These are phyloP conservation scores for Esox lucius DNA, from an alignment of 2,797 vertebrate genomes.

Conservation along the genomic window DNA sequence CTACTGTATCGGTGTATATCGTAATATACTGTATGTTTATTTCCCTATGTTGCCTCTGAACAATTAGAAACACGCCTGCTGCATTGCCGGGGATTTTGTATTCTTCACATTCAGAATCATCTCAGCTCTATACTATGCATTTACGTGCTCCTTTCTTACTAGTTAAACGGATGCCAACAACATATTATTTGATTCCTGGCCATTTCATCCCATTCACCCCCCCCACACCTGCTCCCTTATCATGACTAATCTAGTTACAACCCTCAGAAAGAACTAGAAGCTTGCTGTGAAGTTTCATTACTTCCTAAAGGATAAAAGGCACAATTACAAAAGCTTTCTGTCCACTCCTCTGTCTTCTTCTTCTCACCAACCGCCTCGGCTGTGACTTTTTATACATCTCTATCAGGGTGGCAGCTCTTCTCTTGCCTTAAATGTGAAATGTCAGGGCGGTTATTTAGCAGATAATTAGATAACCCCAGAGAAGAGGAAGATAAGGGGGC, in stretches of 20 bases:
- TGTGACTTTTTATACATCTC: slow-evolving; percentile 70
- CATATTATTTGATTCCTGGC: slow-evolving; percentile 2
- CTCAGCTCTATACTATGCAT: not conserved
- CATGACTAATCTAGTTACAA: slow-evolving; percentile 7
- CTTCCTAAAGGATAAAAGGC: slow-evolving; percentile 63
- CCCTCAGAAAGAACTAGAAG: not conserved
- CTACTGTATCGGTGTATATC: too few species aligned
- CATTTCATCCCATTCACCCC: not conserved
- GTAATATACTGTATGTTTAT: not conserved
- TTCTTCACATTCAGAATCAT: slow-evolving; percentile 2
- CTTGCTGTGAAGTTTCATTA: slow-evolving; percentile 51
- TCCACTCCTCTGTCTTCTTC: not conserved
- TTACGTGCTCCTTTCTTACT: not conserved
- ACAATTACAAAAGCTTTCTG: slow-evolving; percentile 60
- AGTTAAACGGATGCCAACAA: not conserved
- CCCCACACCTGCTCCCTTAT: not conserved
- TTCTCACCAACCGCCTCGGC: slow-evolving; percentile 16
- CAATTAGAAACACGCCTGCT: slow-evolving; percentile 18
- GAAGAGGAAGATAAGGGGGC: slow-evolving; percentile 15
- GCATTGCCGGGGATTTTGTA: not conserved
- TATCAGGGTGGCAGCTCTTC: slow-evolving; percentile 64
- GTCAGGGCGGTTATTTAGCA: slow-evolving; percentile 74
- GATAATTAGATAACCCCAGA: slow-evolving; percentile 78
- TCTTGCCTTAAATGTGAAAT: slow-evolving; percentile 74
- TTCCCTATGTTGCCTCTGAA: not conserved